Percentiles rank a stretch among this genome's conserved stretches.
Evolutionary conservation across 2,113 vertebrate species (phyloP).

Genomic region (Mormyrus iriodes): DNA sequence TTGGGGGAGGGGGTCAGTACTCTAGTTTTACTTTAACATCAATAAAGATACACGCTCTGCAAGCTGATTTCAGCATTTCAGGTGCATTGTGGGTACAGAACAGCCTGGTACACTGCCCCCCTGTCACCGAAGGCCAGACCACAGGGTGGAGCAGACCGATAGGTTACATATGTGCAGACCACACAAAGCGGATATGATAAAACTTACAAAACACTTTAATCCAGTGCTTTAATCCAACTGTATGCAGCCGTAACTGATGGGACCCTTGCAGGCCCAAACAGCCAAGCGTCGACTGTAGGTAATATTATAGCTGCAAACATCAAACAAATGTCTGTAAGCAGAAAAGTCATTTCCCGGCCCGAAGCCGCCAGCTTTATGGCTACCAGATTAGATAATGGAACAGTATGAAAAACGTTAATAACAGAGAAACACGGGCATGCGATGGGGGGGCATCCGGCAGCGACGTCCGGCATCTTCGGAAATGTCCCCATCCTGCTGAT

Average conservation of each 20-base stretch:
- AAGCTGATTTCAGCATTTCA: background rate
- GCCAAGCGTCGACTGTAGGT: background rate
- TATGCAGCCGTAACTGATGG: background rate
- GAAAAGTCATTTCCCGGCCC: background rate
- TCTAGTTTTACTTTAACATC: too few species aligned
- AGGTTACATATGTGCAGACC: background rate
- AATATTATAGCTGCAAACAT: conserved; percentile 8
- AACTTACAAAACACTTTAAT: background rate
- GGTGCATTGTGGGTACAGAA: background rate
- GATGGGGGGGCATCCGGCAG: too few species aligned
- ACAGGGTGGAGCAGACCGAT: background rate
- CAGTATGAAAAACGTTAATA: background rate
- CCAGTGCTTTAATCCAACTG: background rate
- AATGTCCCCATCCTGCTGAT: background rate
- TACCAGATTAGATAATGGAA: background rate
- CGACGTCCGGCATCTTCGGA: background rate
- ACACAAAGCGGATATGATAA: background rate
- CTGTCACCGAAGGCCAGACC: background rate
- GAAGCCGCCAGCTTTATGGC: background rate
- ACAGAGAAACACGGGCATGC: background rate
- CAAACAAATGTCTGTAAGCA: conserved; percentile 6
- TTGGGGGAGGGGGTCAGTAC: background rate
- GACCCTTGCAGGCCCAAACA: background rate
- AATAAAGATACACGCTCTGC: background rate
- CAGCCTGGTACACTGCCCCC: background rate